phyloP scores from a whole-genome alignment of 2,888 invertebrate genomes.

The Temnothorax ravouxi region DNA sequence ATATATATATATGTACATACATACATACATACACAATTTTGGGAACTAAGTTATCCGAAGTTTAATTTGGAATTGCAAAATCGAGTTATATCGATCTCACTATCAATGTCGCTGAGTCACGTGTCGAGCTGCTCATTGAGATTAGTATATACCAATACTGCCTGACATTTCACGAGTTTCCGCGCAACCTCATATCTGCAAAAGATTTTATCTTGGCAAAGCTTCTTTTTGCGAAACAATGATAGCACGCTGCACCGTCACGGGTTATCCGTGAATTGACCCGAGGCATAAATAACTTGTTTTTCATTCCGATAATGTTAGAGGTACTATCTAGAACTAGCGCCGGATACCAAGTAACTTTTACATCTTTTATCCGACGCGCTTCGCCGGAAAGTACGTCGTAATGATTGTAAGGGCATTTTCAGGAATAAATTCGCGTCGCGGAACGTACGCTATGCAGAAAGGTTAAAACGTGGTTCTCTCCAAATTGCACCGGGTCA shows the following conservation, averaged over 20 bases:
- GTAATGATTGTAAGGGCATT: not conserved
- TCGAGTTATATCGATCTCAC: conserved; percentile 35
- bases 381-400: too few species aligned
- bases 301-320: not conserved
- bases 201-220: not conserved
- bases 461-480: not conserved
- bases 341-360: not conserved
- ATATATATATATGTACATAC: accelerated
- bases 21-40: too few species aligned
- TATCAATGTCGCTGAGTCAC: not conserved
- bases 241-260: not conserved
- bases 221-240: not conserved
- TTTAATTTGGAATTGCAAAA: not conserved
- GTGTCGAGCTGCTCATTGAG: not conserved
- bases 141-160: not conserved
- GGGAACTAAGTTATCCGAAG: not conserved
- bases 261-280: conserved; percentile 9
- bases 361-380: not conserved
- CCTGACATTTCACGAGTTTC: conserved; percentile 14
- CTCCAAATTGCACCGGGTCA: conserved; percentile 40
- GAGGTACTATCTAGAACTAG: too few species aligned
- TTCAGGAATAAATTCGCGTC: not conserved
- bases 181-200: not conserved
- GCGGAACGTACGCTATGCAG: not conserved
- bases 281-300: not conserved